A percentile compares a stretch with the other conserved stretches of the same genome.
Evolutionary conservation across 1,140 invertebrate genomes (phyloP).

Genomic region (Drosophila grimshawi): DNA sequence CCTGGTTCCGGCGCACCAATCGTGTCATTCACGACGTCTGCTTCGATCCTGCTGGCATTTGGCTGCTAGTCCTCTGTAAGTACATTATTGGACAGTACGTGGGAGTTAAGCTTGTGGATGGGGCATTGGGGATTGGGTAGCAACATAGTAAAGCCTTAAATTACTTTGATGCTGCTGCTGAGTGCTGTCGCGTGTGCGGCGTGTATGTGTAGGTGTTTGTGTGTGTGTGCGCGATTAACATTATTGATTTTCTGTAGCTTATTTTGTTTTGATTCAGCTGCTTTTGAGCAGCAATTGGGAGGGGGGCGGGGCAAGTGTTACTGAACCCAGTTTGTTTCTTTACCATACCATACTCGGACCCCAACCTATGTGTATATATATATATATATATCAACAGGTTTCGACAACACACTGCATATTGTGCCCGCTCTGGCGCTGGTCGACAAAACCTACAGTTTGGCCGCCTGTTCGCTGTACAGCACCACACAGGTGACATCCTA

Average conservation of each 20-base stretch:
- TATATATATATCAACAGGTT: conserved; percentile 67
- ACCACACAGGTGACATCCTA: conserved; percentile 82
- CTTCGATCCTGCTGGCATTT: conserved; percentile 89
- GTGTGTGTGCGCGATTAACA: conserved; percentile 31
- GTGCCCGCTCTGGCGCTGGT: conserved; percentile 78
- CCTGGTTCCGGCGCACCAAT: conserved; percentile 87
- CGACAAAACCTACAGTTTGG: conserved; percentile 59
- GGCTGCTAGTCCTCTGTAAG: conserved; percentile 88
- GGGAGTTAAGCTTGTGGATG: not conserved
- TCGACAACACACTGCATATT: conserved; percentile 84
- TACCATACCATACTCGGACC: not conserved
- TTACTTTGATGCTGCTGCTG: conserved; percentile 53
- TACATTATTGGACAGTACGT: conserved; percentile 38
- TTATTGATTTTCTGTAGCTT: conserved; percentile 76
- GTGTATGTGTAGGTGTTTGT: conserved; percentile 23
- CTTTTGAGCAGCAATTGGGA: conserved; percentile 12
- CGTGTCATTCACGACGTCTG: conserved; percentile 88
- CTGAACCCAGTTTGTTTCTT: conserved; percentile 24
- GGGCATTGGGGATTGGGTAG: conserved; percentile 15
- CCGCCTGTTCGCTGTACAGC: conserved; percentile 61
- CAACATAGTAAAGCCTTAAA: conserved; percentile 56
- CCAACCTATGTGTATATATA: not conserved
- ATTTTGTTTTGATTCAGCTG: conserved; percentile 65
- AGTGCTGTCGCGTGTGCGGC: not conserved
- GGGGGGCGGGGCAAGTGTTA: conserved; percentile 14